A percentile compares a stretch with the other conserved stretches of the same genome.
These are phyloP conservation scores for Phoxinus dragarum DNA, from an alignment of 2,797 vertebrate genomes.

Conservation along the genomic window DNA sequence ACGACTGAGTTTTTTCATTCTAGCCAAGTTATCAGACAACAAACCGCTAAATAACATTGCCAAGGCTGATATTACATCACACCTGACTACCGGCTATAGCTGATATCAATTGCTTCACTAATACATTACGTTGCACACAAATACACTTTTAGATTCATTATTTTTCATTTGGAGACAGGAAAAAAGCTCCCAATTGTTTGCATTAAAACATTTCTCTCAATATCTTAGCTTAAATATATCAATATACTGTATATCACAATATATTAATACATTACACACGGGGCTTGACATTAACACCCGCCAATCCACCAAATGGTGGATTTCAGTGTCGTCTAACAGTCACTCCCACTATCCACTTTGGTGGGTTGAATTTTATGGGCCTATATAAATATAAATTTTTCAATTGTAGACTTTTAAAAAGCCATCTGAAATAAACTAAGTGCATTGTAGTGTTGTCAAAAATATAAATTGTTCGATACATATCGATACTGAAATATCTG, in stretches of 20 bases:
- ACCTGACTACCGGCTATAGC: constrained; percentile 5
- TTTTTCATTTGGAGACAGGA: background rate
- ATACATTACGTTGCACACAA: background rate
- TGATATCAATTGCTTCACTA: background rate
- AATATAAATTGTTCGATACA: background rate
- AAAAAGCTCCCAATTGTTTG: background rate
- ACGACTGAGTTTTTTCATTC: constrained; percentile 25
- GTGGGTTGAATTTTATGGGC: background rate
- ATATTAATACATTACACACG: background rate
- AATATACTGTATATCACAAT: background rate
- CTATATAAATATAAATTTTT: background rate
- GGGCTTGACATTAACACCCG: background rate
- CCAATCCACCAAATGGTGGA: background rate
- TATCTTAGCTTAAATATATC: background rate
- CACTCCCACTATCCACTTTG: background rate
- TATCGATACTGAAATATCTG: background rate
- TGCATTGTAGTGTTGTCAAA: background rate
- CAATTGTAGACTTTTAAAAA: background rate
- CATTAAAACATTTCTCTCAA: background rate
- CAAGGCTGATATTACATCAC: constrained; percentile 10
- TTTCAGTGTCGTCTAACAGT: background rate
- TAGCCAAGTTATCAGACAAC: constrained; percentile 22
- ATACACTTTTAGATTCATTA: background rate
- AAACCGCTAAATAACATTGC: constrained; percentile 32
- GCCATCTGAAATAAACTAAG: background rate